phyloP scores from a whole-genome alignment of 2,113 vertebrate genomes.

The Myrmecophaga tridactyla region DNA sequence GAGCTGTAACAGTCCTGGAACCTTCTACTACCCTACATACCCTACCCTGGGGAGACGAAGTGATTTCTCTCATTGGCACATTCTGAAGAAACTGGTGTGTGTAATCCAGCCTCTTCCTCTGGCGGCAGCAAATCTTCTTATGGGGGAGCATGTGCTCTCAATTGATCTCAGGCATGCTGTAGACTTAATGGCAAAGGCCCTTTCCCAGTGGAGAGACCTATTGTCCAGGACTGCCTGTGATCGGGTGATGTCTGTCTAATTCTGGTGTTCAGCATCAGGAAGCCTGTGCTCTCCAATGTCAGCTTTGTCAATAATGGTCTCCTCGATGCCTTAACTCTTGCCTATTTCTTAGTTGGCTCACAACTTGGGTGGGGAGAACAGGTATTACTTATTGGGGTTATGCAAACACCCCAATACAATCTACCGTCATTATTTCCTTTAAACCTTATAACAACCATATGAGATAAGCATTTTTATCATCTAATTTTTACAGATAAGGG shows the following conservation, averaged over 20 bases:
- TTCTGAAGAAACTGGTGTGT: background rate
- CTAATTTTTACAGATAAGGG: background rate
- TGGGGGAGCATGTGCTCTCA: background rate
- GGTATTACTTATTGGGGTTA: background rate
- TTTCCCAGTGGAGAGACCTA: background rate
- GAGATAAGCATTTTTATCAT: conserved; percentile 28
- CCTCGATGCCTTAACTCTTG: background rate
- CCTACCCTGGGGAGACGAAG: background rate
- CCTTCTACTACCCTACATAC: background rate
- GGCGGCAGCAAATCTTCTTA: background rate
- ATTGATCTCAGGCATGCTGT: background rate
- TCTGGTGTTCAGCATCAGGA: background rate
- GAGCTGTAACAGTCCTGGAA: background rate
- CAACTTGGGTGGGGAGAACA: background rate
- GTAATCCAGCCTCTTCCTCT: background rate
- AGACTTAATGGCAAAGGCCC: background rate
- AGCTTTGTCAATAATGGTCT: background rate
- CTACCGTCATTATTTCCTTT: background rate
- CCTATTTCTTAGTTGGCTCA: background rate
- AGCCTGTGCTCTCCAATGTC: background rate
- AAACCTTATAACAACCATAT: background rate
- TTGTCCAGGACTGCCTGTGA: background rate
- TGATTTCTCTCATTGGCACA: background rate
- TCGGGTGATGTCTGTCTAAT: background rate
- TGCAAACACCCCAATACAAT: background rate